Percentiles rank a stretch among this genome's conserved stretches.
Evolutionary conservation across 2,797 vertebrate genomes (phyloP).

Genomic region (Clarias platycephalus): DNA sequence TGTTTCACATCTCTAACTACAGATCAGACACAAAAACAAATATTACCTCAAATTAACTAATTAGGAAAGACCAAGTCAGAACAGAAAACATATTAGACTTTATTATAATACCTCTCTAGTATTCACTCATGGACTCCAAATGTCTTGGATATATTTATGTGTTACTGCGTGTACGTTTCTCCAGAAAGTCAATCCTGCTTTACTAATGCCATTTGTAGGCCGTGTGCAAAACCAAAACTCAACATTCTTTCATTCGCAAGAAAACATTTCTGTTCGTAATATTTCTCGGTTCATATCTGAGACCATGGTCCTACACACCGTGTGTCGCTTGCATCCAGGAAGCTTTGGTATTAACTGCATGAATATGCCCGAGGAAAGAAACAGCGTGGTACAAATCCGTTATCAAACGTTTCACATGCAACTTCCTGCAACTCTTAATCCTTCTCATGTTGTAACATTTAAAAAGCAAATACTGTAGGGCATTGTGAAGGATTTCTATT

Average conservation of each 20-base stretch:
- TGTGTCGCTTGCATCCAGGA: not conserved
- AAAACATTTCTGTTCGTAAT: not conserved
- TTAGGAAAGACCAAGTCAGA: not conserved
- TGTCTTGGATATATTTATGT: constrained; percentile 17
- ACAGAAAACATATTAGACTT: not conserved
- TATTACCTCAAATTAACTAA: not conserved
- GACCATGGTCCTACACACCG: not conserved
- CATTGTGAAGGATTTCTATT: constrained; percentile 35
- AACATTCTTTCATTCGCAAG: not conserved
- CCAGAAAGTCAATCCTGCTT: constrained; percentile 56
- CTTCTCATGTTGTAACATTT: constrained; percentile 42
- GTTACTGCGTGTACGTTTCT: constrained; percentile 52
- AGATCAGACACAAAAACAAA: not conserved
- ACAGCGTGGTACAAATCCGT: constrained; percentile 20
- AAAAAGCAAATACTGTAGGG: constrained; percentile 21
- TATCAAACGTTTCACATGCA: constrained; percentile 39
- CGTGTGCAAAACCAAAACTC: not conserved
- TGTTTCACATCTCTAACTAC: not conserved
- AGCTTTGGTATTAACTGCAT: constrained; percentile 12
- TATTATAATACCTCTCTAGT: no score
- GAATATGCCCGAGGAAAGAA: constrained; percentile 22
- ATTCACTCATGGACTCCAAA: not conserved
- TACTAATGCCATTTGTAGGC: not conserved
- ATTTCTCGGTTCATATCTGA: constrained; percentile 7
- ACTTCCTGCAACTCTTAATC: constrained; percentile 43